Percentiles rank a stretch among this genome's conserved stretches.
These are phyloP conservation scores for Boloria euphrosyne DNA, from an alignment of 2,888 invertebrate genomes.

Conservation along the genomic window DNA sequence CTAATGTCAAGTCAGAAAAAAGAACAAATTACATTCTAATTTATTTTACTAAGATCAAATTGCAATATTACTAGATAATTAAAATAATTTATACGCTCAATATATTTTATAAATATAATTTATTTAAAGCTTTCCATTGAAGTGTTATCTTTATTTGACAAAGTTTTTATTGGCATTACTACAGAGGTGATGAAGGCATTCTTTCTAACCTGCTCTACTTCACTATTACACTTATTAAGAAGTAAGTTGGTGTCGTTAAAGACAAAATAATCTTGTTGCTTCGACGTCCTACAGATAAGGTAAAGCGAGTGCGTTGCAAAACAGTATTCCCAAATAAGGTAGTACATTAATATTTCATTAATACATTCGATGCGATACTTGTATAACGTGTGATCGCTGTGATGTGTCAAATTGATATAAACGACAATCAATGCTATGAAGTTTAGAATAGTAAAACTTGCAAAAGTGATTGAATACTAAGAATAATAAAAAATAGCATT, in stretches of 20 bases:
- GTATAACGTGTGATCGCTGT: conserved; percentile 48
- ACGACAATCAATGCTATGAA: conserved; percentile 4
- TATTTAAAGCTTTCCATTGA: too few species aligned
- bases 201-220: conserved; percentile 15
- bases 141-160: too few species aligned
- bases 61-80: too few species aligned
- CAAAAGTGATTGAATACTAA: background rate
- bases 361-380: conserved; percentile 44
- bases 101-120: too few species aligned
- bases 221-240: conserved; percentile 20
- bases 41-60: too few species aligned
- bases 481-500: background rate
- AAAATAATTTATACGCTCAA: too few species aligned
- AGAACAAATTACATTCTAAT: too few species aligned
- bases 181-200: conserved; percentile 7
- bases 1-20: too few species aligned
- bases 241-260: conserved; percentile 23
- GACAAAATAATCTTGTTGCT: conserved; percentile 17
- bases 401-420: conserved; percentile 72
- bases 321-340: conserved; percentile 48
- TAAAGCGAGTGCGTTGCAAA: conserved; percentile 44
- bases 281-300: conserved; percentile 46
- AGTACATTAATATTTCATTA: conserved; percentile 56
- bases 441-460: background rate
- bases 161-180: background rate